Base-by-base conservation (phyloP, 2,797 vertebrate genomes). In the Parambassis ranga region DNA sequence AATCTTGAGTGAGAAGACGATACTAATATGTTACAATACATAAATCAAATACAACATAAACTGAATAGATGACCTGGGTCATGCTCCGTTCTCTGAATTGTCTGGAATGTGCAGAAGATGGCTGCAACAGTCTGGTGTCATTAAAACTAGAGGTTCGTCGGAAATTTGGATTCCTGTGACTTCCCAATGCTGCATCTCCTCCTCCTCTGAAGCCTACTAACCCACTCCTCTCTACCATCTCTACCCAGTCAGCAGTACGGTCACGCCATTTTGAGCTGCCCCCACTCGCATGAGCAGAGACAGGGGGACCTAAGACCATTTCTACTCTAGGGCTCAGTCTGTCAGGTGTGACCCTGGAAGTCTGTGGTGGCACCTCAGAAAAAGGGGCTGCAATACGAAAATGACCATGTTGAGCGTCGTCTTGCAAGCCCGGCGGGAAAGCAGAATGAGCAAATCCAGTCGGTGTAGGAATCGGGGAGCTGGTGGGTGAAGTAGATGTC, bases 91-190 rank as follows among this genome's bases (percentile, higher is more conserved):
- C 96, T 83, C 97, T 89, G 90, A 94, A 97, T 1, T 93, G 92
- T 61, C 91, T 92, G 60, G 72, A 51, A 18, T 59, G 57, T 41
- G 74, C 70, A n/a, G 77, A 77, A 0, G 88, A 67, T 20, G 88
- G 89, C 47, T 84, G 81, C 19, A 91, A 86, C 33, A 93, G 92
- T 79, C 92, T 96, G 68, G 90, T 81, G 72, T 98, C 96, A 2
- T 95, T 95, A 59, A 98, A 99, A 79, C 98, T 98, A 33, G 93
- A 94, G 0, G 96, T 97, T 75, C 97, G 92, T 55, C 95, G 90
- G 74, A 98, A 98, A 62, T 95, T 91, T 0, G 92, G 87, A 64
- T 92, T 93, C 71, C 90, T 93, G 36, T 88, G 77, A 46, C 74
- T 82, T 57, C 42, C 68, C 10, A 18, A 24, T 35, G 13, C 58